These are phyloP conservation scores for Leucosticte australis DNA, from an alignment of 2,113 vertebrate species.

Conservation along the genomic window DNA sequence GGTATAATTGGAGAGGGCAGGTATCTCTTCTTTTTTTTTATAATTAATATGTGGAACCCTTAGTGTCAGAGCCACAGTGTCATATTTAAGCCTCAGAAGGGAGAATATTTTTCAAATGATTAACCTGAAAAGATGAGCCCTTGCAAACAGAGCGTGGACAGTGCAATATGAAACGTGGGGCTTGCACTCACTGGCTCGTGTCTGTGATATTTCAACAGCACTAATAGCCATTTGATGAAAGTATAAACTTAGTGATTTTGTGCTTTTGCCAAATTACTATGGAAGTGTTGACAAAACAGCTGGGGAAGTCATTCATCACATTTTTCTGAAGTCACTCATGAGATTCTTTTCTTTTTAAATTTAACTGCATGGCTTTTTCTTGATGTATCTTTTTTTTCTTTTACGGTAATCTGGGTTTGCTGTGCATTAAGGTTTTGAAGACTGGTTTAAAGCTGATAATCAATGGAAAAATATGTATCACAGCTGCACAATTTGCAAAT, in stretches of 20 bases:
- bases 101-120: background rate
- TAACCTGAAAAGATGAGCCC: background rate
- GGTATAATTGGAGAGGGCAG: background rate
- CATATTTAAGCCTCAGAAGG: background rate
- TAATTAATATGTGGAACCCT: background rate
- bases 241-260: conserved; percentile 30
- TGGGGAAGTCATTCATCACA: conserved; percentile 35
- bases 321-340: conserved; percentile 41
- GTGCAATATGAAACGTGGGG: background rate
- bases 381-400: background rate
- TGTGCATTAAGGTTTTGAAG: background rate
- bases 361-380: conserved; percentile 8
- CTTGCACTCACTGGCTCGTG: background rate
- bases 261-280: conserved; percentile 66
- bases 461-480: background rate
- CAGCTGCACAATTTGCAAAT: background rate
- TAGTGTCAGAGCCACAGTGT: background rate
- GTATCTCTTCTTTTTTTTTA: background rate
- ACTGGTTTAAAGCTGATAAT: background rate
- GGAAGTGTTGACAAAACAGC: conserved; percentile 64
- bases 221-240: conserved; percentile 29
- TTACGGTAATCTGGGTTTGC: background rate
- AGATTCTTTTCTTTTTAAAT: conserved; percentile 35
- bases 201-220: conserved; percentile 9
- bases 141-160: background rate